These are phyloP conservation scores for Odontamblyopus lacepedii DNA, from an alignment of 2,797 vertebrate species.

Conservation along the genomic window DNA sequence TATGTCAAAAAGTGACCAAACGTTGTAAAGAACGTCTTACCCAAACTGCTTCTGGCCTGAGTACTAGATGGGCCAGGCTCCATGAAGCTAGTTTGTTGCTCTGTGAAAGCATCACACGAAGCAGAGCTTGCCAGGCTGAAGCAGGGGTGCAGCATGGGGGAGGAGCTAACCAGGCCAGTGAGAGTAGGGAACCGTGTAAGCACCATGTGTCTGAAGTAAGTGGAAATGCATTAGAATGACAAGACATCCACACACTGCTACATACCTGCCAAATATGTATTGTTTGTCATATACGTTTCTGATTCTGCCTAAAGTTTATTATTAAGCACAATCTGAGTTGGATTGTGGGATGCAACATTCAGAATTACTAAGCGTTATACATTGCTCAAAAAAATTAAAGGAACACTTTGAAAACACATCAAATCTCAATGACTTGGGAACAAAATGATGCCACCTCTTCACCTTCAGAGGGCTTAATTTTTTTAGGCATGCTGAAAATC, in stretches of 20 bases:
- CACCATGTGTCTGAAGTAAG: conserved; percentile 82
- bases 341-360: conserved; percentile 22
- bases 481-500: no score
- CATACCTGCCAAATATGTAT: not conserved
- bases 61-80: conserved; percentile 77
- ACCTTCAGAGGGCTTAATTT: no score
- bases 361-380: conserved; percentile 22
- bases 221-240: conserved; percentile 59
- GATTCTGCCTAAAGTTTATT: not conserved
- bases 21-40: conserved; percentile 65
- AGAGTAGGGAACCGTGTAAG: conserved; percentile 83
- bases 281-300: not conserved
- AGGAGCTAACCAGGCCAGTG: conserved; percentile 79
- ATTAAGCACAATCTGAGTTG: conserved; percentile 25
- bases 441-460: no score
- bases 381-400: no score
- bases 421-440: no score
- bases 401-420: no score
- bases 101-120: conserved; percentile 82
- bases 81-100: conserved; percentile 85
- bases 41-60: conserved; percentile 79
- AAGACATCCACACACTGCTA: conserved; percentile 41
- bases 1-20: not conserved
- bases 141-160: conserved; percentile 79
- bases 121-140: conserved; percentile 81